phyloP scores from a whole-genome alignment of 2,888 invertebrate species.

The Craniophora ligustri region DNA sequence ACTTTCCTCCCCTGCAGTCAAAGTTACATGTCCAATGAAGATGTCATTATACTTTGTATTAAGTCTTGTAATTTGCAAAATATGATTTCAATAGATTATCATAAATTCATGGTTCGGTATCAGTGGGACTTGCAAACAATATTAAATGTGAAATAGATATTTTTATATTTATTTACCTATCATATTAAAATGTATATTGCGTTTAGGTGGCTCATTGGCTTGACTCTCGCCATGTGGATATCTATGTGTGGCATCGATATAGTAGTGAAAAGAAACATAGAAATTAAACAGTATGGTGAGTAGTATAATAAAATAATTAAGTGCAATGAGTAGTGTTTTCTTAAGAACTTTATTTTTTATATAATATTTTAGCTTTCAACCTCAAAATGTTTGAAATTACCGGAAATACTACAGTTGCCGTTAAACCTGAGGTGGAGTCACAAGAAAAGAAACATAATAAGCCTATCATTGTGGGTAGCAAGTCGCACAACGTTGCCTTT shows the following conservation, averaged over 20 bases:
- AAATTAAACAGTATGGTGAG: conserved; percentile 51
- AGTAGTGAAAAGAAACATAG: conserved; percentile 48
- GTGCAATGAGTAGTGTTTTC: not conserved
- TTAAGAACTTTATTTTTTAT: not conserved
- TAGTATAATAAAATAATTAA: not conserved
- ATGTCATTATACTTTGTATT: conserved; percentile 56
- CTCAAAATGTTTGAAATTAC: conserved; percentile 32
- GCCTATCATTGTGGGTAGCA: conserved; percentile 13
- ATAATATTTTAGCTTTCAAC: conserved; percentile 38
- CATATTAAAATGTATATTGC: conserved; percentile 79
- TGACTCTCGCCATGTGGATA: conserved; percentile 76
- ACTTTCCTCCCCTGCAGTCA: no score
- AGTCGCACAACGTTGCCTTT: conserved; percentile 32
- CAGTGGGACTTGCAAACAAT: conserved; percentile 26
- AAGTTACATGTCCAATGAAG: conserved; percentile 15
- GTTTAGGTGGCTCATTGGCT: conserved; percentile 76
- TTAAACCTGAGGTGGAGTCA: conserved; percentile 20
- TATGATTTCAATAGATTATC: conserved; percentile 60
- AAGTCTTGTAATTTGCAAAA: conserved; percentile 59
- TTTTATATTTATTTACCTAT: conserved; percentile 37
- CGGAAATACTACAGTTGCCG: conserved; percentile 43
- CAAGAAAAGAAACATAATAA: conserved; percentile 25
- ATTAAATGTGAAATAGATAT: conserved; percentile 41
- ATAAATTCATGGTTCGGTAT: conserved; percentile 66
- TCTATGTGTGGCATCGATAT: conserved; percentile 69